These are phyloP conservation scores for Maconellicoccus hirsutus DNA, from an alignment of 1,140 invertebrate species.

Conservation along the genomic window DNA sequence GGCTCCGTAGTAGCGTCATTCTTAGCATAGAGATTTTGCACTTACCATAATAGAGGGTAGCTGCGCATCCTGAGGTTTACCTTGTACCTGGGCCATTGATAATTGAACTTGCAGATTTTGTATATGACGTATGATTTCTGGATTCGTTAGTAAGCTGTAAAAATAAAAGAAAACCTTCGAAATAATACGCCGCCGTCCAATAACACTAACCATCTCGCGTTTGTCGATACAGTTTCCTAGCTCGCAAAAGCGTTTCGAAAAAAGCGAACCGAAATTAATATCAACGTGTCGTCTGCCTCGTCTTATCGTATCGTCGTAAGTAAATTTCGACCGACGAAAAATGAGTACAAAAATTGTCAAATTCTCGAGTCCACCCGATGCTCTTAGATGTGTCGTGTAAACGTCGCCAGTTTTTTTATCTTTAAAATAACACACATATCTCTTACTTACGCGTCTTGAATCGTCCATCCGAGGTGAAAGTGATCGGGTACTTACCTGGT, in stretches of 20 bases:
- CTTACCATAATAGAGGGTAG: background rate
- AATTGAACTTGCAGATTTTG: slow-evolving; percentile 48
- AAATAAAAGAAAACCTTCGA: background rate
- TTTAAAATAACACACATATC: background rate
- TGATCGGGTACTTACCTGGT: background rate
- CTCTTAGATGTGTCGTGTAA: too few relatives aligned
- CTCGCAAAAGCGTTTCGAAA: too few relatives aligned
- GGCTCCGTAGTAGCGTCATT: too few relatives aligned
- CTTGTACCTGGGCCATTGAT: slow-evolving; percentile 35
- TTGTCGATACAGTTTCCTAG: too few relatives aligned
- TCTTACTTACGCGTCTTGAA: slow-evolving; percentile 15
- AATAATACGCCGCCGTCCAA: background rate
- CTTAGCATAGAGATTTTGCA: too few relatives aligned
- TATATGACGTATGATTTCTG: slow-evolving; percentile 55
- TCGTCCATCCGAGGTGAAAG: slow-evolving; percentile 30
- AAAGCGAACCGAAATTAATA: too few relatives aligned
- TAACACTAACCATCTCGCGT: too few relatives aligned
- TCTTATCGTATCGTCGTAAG: too few relatives aligned
- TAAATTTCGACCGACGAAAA: too few relatives aligned
- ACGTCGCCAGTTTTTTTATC: background rate
- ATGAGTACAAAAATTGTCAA: too few relatives aligned
- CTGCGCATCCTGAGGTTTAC: slow-evolving; percentile 28
- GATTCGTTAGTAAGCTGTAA: slow-evolving; percentile 53
- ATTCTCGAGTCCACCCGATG: too few relatives aligned
- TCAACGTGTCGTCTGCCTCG: too few relatives aligned